Conservation (phyloP, 2,888 invertebrate genomes). For the Stenchaetothrips biformis region DNA sequence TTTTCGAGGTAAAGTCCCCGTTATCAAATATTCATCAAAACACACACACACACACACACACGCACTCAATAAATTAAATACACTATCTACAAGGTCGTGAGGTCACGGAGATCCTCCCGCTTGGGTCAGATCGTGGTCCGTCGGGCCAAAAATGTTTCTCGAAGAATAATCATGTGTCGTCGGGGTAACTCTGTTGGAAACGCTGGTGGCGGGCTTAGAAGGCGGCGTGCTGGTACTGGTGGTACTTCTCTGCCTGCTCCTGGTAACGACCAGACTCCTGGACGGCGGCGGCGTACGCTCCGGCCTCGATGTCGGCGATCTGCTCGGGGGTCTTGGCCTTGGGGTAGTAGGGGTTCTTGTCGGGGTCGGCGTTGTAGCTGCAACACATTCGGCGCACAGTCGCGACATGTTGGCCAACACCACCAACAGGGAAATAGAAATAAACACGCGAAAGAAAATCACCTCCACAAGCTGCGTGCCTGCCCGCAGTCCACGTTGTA, state of each 20-base stretch:
- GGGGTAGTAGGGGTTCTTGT: conserved; percentile 73
- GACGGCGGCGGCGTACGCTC: background rate
- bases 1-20: too few relatives aligned
- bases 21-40: too few relatives aligned
- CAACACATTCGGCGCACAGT: conserved; percentile 32
- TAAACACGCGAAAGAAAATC: conserved; percentile 39
- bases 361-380: conserved; percentile 73
- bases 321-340: conserved; percentile 55
- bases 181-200: too few relatives aligned
- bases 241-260: conserved; percentile 22
- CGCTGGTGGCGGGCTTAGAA: too few relatives aligned
- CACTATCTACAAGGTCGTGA: background rate
- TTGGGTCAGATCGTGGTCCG: too few relatives aligned
- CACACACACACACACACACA: too few relatives aligned
- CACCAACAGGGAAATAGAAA: background rate
- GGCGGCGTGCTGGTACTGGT: conserved; percentile 4
- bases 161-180: too few relatives aligned
- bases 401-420: background rate
- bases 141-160: too few relatives aligned
- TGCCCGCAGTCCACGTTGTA: conserved; percentile 80
- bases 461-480: conserved; percentile 70
- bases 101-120: too few relatives aligned
- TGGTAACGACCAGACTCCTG: background rate
- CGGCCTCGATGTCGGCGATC: conserved; percentile 18
- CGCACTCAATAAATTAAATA: background rate